Conservation (phyloP, 2,888 invertebrate genomes). For the Bellardia pandia region DNA sequence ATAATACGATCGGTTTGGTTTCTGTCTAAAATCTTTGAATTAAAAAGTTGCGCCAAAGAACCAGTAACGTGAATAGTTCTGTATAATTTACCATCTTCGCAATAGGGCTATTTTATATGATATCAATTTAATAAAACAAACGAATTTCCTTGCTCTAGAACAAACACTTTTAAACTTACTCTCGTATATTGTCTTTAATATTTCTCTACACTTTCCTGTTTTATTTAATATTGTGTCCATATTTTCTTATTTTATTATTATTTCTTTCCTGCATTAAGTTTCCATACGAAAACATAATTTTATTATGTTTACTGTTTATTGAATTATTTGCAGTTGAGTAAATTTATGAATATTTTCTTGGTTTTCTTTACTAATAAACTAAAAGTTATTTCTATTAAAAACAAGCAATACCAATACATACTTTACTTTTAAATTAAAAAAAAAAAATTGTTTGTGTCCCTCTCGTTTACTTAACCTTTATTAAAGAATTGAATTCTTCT, state of each 20-base stretch:
- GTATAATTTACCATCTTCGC: no score
- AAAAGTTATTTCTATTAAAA: background rate
- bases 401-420: background rate
- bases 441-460: background rate
- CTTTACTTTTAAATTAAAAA: background rate
- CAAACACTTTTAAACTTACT: background rate
- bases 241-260: background rate
- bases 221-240: background rate
- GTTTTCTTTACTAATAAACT: background rate
- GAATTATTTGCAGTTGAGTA: slow-evolving; percentile 61
- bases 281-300: slow-evolving; percentile 52
- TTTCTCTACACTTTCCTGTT: background rate
- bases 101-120: no score
- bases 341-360: slow-evolving; percentile 37
- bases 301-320: slow-evolving; percentile 45
- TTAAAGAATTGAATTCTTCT: slow-evolving; percentile 1
- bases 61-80: no score
- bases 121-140: no score
- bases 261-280: slow-evolving; percentile 9
- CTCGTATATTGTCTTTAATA: background rate
- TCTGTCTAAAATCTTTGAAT: no score
- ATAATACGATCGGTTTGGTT: no score
- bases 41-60: no score
- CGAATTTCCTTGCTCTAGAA: no score
- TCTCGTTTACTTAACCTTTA: slow-evolving; percentile 7